These are phyloP conservation scores for Cepaea nemoralis DNA, from an alignment of 1,140 invertebrate genomes.

Conservation along the genomic window DNA sequence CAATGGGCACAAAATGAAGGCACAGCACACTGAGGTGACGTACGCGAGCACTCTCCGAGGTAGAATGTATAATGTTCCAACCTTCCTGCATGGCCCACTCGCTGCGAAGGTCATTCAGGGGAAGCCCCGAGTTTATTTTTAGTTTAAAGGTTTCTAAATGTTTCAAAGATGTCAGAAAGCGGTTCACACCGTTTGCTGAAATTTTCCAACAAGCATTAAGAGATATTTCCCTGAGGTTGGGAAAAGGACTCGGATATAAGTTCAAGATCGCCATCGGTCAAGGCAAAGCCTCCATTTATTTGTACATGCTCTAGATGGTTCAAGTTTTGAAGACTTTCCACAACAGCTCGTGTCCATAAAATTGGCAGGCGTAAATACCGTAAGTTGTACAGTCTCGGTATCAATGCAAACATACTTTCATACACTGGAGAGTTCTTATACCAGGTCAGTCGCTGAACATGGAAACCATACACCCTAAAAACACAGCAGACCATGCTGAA, in stretches of 20 bases:
- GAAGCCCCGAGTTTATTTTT: slow-evolving; percentile 64
- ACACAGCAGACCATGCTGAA: slow-evolving; percentile 60
- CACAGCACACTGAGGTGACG: slow-evolving; percentile 57
- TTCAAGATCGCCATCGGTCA: slow-evolving; percentile 57
- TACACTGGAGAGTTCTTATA: slow-evolving; percentile 62
- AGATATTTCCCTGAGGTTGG: slow-evolving; percentile 55
- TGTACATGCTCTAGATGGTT: slow-evolving; percentile 57
- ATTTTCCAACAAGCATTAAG: slow-evolving; percentile 66
- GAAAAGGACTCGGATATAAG: slow-evolving; percentile 54
- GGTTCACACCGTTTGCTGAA: slow-evolving; percentile 50
- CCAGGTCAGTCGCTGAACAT: slow-evolving; percentile 63
- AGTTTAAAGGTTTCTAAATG: slow-evolving; percentile 58
- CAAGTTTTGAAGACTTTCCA: slow-evolving; percentile 53
- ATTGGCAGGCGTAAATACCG: slow-evolving; percentile 61
- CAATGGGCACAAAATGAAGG: slow-evolving; percentile 64
- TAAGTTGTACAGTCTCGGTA: slow-evolving; percentile 57
- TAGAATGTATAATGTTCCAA: slow-evolving; percentile 46
- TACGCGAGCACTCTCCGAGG: slow-evolving; percentile 40
- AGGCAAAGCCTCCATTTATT: slow-evolving; percentile 62
- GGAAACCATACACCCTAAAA: slow-evolving; percentile 61
- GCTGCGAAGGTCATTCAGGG: slow-evolving; percentile 57
- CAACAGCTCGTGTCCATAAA: slow-evolving; percentile 60
- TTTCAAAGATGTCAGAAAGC: slow-evolving; percentile 48
- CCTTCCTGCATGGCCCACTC: slow-evolving; percentile 61
- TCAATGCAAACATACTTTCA: slow-evolving; percentile 59